These are phyloP conservation scores for Rhyacophila evoluta DNA, from an alignment of 2,888 invertebrate genomes.

Conservation along the genomic window DNA sequence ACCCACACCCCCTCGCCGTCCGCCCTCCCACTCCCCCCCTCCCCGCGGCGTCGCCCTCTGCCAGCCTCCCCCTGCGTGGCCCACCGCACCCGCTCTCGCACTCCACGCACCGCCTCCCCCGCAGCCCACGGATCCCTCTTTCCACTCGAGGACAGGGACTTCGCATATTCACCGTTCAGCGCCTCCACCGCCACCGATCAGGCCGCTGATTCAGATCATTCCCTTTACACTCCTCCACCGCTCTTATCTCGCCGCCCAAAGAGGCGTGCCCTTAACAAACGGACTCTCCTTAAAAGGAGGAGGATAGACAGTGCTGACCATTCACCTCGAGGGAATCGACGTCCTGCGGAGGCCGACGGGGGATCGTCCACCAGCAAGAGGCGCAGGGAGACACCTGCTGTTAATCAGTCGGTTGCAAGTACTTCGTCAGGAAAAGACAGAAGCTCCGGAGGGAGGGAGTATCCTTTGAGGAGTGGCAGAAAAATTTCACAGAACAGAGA, in stretches of 20 bases:
- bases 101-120: constrained; percentile 19
- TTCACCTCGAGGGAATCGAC: not conserved
- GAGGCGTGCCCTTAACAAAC: not conserved
- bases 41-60: constrained; percentile 58
- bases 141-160: constrained; percentile 69
- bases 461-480: constrained; percentile 4
- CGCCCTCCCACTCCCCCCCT: constrained; percentile 57
- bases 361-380: not conserved
- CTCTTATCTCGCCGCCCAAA: constrained; percentile 53
- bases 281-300: not conserved
- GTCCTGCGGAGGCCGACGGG: not conserved
- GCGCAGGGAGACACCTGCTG: not conserved
- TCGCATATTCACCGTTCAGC: constrained; percentile 68
- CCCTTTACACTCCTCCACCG: constrained; percentile 68
- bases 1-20: constrained; percentile 69
- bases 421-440: not conserved
- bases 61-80: constrained; percentile 65
- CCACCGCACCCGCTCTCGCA: constrained; percentile 65
- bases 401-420: not conserved
- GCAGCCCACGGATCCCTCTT: constrained; percentile 62
- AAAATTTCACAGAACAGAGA: constrained; percentile 26
- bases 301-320: not conserved
- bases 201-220: constrained; percentile 67
- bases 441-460: not conserved
- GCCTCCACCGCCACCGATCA: constrained; percentile 68